These are phyloP conservation scores for Entomobrya multifasciata DNA, from an alignment of 2,888 invertebrate genomes.

Conservation along the genomic window DNA sequence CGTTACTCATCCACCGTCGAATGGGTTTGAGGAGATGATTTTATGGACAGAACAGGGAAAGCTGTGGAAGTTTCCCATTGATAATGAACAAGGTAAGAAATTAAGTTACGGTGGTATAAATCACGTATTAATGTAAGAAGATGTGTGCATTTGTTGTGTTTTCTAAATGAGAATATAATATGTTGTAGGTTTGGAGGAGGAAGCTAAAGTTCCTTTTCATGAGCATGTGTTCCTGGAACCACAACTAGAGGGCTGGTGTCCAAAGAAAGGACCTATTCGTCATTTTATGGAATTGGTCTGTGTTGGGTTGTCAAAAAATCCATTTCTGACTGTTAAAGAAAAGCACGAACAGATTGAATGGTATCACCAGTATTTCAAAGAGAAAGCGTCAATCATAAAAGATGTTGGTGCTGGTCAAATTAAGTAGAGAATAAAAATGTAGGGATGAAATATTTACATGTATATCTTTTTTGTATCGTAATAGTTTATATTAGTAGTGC, in stretches of 20 bases:
- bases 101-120: no score
- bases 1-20: conserved; percentile 88
- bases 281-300: conserved; percentile 99
- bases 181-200: conserved; percentile 82
- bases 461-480: not conserved
- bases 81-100: conserved; percentile 95
- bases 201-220: conserved; percentile 88
- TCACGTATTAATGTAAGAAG: no score
- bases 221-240: conserved; percentile 97
- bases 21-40: conserved; percentile 96
- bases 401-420: conserved; percentile 84
- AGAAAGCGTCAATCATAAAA: conserved; percentile 87
- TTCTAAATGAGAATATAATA: conserved; percentile 25
- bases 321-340: conserved; percentile 92
- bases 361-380: conserved; percentile 94
- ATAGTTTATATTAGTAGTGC: no score
- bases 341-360: conserved; percentile 95
- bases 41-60: conserved; percentile 96
- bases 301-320: conserved; percentile 95
- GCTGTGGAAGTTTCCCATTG: conserved; percentile 97
- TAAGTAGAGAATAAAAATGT: no score
- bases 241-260: conserved; percentile 94
- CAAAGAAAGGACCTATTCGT: conserved; percentile 92
- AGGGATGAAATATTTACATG: no score
- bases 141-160: not conserved